Conservation (phyloP, 2,888 invertebrate genomes). For the Eilema griseolum region DNA sequence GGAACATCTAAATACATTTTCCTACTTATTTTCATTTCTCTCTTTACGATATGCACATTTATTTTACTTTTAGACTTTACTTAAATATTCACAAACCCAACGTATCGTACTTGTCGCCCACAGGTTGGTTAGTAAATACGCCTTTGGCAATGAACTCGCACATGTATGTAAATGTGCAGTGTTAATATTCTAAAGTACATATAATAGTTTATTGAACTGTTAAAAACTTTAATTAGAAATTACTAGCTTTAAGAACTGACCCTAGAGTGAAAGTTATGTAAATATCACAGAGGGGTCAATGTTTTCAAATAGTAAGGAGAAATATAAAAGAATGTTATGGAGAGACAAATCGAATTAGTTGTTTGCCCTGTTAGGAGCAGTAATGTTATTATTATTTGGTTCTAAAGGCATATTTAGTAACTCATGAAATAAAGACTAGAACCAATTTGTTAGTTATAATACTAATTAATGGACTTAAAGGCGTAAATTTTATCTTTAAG, state of each 20-base stretch:
- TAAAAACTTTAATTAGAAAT: not conserved
- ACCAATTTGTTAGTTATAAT: no score
- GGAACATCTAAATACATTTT: not conserved
- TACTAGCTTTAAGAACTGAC: not conserved
- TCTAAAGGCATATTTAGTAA: no score
- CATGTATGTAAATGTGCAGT: not conserved
- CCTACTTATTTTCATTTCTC: not conserved
- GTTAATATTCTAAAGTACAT: not conserved
- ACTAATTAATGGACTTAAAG: no score
- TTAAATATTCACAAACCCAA: not conserved
- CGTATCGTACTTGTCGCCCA: not conserved
- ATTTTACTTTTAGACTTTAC: not conserved
- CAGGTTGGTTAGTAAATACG: conserved; percentile 2
- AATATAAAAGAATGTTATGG: no score
- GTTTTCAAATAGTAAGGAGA: not conserved
- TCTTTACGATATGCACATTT: not conserved
- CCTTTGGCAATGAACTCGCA: conserved; percentile 4
- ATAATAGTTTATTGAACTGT: not conserved
- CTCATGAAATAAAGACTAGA: no score
- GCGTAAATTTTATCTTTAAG: no score
- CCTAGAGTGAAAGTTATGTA: not conserved
- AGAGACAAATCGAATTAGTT: no score
- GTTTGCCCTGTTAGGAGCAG: no score
- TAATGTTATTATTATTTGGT: no score
- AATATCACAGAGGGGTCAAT: not conserved